Percentiles rank a stretch among this genome's conserved stretches.
Conservation (phyloP, 2,888 invertebrate species). For the Tineola bisselliella region DNA sequence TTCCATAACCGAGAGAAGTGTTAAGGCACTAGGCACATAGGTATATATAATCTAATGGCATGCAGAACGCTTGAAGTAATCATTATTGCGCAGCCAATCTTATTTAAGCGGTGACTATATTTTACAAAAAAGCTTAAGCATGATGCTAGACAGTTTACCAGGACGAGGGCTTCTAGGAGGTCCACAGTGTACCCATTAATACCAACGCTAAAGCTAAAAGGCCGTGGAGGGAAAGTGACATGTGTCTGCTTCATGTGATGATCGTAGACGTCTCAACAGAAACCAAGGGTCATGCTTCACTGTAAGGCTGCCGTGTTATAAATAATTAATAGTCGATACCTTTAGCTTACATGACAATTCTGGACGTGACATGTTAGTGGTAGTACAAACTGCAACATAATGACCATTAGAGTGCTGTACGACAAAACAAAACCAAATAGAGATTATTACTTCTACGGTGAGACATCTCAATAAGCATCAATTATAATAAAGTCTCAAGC, state of each 20-base stretch:
- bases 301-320: constrained; percentile 35
- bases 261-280: constrained; percentile 34
- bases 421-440: constrained; percentile 30
- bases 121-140: constrained; percentile 68
- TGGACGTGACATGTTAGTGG: constrained; percentile 69
- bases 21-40: constrained; percentile 66
- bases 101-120: constrained; percentile 67
- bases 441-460: constrained; percentile 61
- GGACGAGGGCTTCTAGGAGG: constrained; percentile 64
- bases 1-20: constrained; percentile 60
- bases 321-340: constrained; percentile 63
- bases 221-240: constrained; percentile 56
- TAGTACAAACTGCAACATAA: constrained; percentile 69
- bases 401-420: constrained; percentile 62
- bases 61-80: constrained; percentile 69
- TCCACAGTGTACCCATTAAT: constrained; percentile 65
- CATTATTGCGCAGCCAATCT: constrained; percentile 69
- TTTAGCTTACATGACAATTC: constrained; percentile 69
- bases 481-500: constrained; percentile 58
- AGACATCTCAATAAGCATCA: constrained; percentile 56
- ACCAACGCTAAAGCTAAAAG: constrained; percentile 64
- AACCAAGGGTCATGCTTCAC: constrained; percentile 53
- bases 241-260: constrained; percentile 46
- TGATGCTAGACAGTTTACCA: constrained; percentile 68
- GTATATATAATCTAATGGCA: constrained; percentile 67